Percentiles rank a stretch among this genome's conserved stretches.
phyloP scores from a whole-genome alignment of 2,797 vertebrate genomes.

The Tragelaphus eurycerus region DNA sequence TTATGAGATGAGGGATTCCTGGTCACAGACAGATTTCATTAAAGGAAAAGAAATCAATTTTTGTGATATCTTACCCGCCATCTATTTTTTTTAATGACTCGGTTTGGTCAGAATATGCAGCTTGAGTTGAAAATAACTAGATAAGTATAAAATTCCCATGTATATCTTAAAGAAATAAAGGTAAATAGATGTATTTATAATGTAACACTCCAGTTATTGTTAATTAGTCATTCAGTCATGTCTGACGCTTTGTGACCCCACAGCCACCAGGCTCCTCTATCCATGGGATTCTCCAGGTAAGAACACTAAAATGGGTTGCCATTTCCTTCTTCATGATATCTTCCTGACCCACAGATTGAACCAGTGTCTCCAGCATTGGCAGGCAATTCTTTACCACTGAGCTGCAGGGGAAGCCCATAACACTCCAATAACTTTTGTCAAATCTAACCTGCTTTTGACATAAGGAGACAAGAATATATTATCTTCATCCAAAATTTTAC shows the following conservation, averaged over 20 bases:
- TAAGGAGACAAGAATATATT: background rate
- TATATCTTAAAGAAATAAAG: background rate
- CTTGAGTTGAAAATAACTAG: slow-evolving; percentile 1
- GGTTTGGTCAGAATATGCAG: background rate
- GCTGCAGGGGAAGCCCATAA: background rate
- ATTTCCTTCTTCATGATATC: background rate
- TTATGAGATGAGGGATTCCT: background rate
- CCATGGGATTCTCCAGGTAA: background rate
- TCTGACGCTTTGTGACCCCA: background rate
- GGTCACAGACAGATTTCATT: background rate
- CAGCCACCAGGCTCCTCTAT: background rate
- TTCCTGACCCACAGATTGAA: background rate
- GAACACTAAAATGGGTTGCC: background rate
- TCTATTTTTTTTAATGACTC: background rate
- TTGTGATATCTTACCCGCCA: background rate
- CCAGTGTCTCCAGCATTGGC: background rate
- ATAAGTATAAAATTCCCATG: background rate
- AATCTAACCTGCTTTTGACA: background rate
- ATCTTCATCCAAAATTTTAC: slow-evolving; percentile 2
- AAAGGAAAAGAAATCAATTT: background rate
- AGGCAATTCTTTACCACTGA: background rate
- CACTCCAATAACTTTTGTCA: background rate
- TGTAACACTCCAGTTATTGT: background rate
- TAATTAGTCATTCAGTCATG: background rate
- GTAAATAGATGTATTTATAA: background rate